These are phyloP conservation scores for Alectoris magna DNA, from an alignment of 2,797 vertebrate species.

Conservation along the genomic window DNA sequence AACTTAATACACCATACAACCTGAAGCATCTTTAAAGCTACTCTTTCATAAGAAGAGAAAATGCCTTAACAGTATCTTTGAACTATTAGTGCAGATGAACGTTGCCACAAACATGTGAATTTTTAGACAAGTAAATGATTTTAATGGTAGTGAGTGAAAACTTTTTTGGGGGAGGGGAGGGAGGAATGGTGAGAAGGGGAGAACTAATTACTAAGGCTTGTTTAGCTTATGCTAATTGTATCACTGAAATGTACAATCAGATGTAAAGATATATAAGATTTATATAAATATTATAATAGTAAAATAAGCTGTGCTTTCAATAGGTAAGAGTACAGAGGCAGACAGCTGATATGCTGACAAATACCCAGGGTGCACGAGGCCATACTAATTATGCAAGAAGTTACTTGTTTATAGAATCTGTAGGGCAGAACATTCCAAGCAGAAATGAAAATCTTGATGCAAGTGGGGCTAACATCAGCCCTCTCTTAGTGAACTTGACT, in stretches of 20 bases:
- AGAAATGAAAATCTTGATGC: neutral
- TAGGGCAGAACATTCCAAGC: neutral
- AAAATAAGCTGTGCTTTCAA: neutral
- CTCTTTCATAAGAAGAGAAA: neutral
- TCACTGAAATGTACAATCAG: rapidly evolving
- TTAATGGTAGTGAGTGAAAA: neutral
- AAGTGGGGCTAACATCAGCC: neutral
- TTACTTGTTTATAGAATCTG: neutral
- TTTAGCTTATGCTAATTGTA: rapidly evolving
- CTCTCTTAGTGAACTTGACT: neutral
- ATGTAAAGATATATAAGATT: no score
- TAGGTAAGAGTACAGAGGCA: rapidly evolving
- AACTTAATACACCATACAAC: neutral
- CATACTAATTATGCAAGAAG: neutral
- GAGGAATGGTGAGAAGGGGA: neutral
- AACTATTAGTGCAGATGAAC: rapidly evolving
- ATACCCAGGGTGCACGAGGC: neutral
- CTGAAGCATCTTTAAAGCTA: neutral
- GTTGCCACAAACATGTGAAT: neutral
- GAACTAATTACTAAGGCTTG: rapidly evolving
- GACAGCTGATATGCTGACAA: neutral
- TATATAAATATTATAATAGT: no score
- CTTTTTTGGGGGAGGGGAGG: neutral
- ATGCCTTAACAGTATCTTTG: neutral
- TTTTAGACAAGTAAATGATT: neutral